Evolutionary conservation across 2,113 vertebrate species (phyloP).

Genomic region (Elaphurus davidianus): DNA sequence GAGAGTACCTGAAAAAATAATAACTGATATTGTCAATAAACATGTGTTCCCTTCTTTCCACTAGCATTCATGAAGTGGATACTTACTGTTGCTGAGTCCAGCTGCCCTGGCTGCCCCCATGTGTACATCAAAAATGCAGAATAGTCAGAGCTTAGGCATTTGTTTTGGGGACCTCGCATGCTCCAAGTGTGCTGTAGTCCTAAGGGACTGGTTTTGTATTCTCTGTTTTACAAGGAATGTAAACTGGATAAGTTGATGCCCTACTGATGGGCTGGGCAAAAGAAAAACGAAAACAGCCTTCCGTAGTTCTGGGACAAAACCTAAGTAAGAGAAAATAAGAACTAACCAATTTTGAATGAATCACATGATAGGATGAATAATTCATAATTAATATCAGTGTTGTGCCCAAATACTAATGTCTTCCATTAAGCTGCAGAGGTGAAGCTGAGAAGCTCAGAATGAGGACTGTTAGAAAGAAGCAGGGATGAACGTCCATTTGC

Average conservation of each 20-base stretch:
- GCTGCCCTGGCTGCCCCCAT: background rate
- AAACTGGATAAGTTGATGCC: background rate
- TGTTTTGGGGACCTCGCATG: background rate
- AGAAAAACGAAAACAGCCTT: background rate
- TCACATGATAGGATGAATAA: background rate
- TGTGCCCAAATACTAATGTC: background rate
- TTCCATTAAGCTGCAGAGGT: background rate
- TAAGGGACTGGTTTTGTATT: background rate
- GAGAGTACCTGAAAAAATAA: background rate
- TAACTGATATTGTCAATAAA: background rate
- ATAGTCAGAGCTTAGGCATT: background rate
- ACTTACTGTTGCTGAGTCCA: background rate
- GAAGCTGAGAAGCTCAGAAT: background rate
- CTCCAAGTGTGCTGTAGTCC: background rate
- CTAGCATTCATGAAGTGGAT: background rate
- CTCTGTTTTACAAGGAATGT: background rate
- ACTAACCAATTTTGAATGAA: background rate
- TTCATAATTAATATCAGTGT: background rate
- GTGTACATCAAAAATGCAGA: background rate
- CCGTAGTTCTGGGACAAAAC: background rate
- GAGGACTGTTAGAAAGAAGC: background rate
- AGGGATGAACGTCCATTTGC: background rate
- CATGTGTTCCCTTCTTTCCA: background rate
- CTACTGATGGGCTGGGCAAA: background rate
- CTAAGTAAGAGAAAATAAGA: background rate